phyloP scores from a whole-genome alignment of 2,113 vertebrate species.

The Periophthalmus modestus region DNA sequence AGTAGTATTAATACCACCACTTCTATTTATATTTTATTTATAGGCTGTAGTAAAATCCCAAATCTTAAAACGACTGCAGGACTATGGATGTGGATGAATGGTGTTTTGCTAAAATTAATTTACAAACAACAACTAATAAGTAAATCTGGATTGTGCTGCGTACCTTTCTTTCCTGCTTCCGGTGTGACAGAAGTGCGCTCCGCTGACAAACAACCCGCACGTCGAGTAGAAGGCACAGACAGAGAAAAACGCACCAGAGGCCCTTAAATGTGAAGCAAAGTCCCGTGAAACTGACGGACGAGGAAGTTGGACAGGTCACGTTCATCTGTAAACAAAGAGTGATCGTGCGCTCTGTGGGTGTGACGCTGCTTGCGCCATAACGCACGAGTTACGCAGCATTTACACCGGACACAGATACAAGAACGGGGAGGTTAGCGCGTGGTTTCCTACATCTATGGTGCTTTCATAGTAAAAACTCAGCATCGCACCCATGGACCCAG shows the following conservation, averaged over 20 bases:
- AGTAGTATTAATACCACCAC: no score
- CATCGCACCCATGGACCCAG: not conserved
- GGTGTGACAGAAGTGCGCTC: not conserved
- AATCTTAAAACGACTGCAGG: no score
- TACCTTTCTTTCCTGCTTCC: slow-evolving; percentile 13
- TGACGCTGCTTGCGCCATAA: slow-evolving; percentile 57
- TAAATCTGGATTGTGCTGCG: no score
- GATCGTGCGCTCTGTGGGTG: slow-evolving; percentile 20
- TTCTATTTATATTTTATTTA: no score
- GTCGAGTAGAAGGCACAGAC: not conserved
- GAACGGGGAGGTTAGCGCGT: fast-evolving
- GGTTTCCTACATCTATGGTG: not conserved
- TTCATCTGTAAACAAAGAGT: slow-evolving; percentile 27
- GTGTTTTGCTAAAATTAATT: no score
- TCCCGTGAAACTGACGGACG: not conserved
- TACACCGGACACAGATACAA: not conserved
- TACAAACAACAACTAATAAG: no score
- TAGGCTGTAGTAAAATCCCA: no score
- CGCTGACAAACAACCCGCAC: not conserved
- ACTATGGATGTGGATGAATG: no score
- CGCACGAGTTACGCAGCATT: not conserved
- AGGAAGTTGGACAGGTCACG: fast-evolving
- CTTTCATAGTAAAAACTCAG: not conserved
- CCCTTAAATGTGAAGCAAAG: fast-evolving
- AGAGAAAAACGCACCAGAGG: not conserved